Base-by-base conservation (phyloP, 2,797 vertebrate genomes). In the Cheirogaleus major region DNA sequence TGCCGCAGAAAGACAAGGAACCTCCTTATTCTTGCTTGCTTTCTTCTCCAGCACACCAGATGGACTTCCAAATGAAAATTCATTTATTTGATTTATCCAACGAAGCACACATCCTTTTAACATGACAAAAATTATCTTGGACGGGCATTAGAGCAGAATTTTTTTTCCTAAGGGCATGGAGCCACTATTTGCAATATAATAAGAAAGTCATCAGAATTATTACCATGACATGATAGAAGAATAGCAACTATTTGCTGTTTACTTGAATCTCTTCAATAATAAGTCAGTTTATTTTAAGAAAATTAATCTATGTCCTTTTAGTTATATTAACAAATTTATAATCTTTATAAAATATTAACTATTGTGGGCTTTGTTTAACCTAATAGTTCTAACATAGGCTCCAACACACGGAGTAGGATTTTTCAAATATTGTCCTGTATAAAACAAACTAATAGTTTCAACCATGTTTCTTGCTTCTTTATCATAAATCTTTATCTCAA, bases 31-130 rank as follows among this genome's bases (percentile, higher is more conserved):
- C 57, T 65, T 76, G 35, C 69, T 45, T 82, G 63, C 32, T 65
- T 92, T 78, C 55, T 83, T 85, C 73, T 45, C 55, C 7, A n/a
- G 83, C 20, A 57, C 30, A 72, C 52, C 83, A 94, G 86, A 92
- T 84, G 89, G 83, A 94, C 45, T 86, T 93, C 38, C 86, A 87
- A 94, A 84, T 92, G 79, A 81, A 96, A 93, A 84, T 55, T 57
- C 75, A 78, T 78, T 82, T 80, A 83, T 93, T 92, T 88, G 67
- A 91, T 86, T 96, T 93, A 45, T 75, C 59, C 83, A 73, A 4
- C 12, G 38, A 94, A 65, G 78, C 63, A 69, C 50, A 70, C 82
- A 75, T 93, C 73, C 59, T 93, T 91, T 91, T 65, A 72, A 91
- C 65, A 93, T 89, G 83, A 95, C 70, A 95, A 92, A 61, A 80